Percentiles rank a stretch among this genome's conserved stretches.
These are phyloP conservation scores for Synergus gifuensis DNA, from an alignment of 2,888 invertebrate genomes.

Conservation along the genomic window DNA sequence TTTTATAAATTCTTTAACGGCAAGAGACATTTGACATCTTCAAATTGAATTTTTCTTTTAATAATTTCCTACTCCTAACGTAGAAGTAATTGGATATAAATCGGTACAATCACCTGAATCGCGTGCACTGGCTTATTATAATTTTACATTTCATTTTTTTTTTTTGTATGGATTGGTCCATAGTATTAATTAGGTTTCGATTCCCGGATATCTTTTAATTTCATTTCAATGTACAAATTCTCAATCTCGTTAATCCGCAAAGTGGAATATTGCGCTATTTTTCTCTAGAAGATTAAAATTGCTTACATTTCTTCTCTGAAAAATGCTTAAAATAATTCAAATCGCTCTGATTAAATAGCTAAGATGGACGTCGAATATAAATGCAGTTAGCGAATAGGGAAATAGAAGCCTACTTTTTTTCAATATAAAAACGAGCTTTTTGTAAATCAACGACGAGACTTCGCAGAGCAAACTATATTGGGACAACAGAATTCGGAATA, in stretches of 20 bases:
- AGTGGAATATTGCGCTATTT: slow-evolving; percentile 27
- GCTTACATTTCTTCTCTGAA: neutral
- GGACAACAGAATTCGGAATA: slow-evolving; percentile 69
- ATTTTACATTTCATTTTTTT: neutral
- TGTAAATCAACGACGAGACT: slow-evolving; percentile 40
- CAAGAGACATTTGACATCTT: slow-evolving; percentile 21
- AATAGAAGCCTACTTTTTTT: slow-evolving; percentile 5
- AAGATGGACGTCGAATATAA: slow-evolving; percentile 20
- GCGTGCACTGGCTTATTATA: slow-evolving; percentile 37
- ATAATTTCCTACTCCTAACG: neutral
- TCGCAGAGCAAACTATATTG: slow-evolving; percentile 67
- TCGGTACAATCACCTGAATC: slow-evolving; percentile 10
- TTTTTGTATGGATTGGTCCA: neutral
- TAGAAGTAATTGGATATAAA: slow-evolving; percentile 4
- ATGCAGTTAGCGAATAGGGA: slow-evolving; percentile 31
- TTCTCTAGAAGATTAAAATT: slow-evolving; percentile 4
- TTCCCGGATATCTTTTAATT: slow-evolving; percentile 10
- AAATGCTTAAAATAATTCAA: slow-evolving; percentile 14
- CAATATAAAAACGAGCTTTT: neutral
- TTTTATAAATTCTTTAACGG: slow-evolving; percentile 10
- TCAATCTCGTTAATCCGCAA: slow-evolving; percentile 37
- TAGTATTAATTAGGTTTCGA: neutral
- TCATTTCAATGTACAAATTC: slow-evolving; percentile 4
- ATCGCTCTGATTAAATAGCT: slow-evolving; percentile 23
- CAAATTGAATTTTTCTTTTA: neutral